Conservation (phyloP, 1,140 invertebrate species). For the Antheraea pernyi region DNA sequence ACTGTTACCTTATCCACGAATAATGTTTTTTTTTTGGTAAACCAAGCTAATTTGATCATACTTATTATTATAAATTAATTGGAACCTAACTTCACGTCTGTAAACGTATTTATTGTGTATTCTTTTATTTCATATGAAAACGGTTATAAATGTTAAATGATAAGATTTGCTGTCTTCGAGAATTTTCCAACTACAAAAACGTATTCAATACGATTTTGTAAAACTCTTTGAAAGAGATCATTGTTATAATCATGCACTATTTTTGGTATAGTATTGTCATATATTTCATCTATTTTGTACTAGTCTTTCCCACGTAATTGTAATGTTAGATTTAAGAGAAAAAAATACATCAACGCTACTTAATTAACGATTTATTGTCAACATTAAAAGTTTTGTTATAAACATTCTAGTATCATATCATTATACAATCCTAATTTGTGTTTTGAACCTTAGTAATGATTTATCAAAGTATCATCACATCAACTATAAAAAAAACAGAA, state of each 20-base stretch:
- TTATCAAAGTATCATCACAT: not conserved
- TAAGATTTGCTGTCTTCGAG: not conserved
- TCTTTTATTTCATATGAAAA: not conserved
- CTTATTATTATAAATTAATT: not conserved
- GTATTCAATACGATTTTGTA: not conserved
- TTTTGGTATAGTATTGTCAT: not conserved
- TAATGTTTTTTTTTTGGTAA: too few relatives aligned
- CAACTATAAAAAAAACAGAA: slow-evolving; percentile 44
- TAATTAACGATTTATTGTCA: not conserved
- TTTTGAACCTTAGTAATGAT: not conserved
- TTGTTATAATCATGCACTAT: not conserved
- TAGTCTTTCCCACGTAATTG: not conserved
- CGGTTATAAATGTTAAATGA: not conserved
- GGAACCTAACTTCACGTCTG: not conserved
- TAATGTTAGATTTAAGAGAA: not conserved
- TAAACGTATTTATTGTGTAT: not conserved
- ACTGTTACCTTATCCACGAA: too few relatives aligned
- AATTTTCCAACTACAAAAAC: not conserved
- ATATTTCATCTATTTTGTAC: not conserved
- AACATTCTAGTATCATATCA: not conserved
- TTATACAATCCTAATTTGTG: not conserved
- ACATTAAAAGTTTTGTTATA: not conserved
- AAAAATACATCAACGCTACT: not conserved
- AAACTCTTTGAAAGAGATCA: not conserved
- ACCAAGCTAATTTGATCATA: too few relatives aligned